Evolutionary conservation across 2,797 vertebrate genomes (phyloP).

Genomic region (Myotis pilosus): DNA sequence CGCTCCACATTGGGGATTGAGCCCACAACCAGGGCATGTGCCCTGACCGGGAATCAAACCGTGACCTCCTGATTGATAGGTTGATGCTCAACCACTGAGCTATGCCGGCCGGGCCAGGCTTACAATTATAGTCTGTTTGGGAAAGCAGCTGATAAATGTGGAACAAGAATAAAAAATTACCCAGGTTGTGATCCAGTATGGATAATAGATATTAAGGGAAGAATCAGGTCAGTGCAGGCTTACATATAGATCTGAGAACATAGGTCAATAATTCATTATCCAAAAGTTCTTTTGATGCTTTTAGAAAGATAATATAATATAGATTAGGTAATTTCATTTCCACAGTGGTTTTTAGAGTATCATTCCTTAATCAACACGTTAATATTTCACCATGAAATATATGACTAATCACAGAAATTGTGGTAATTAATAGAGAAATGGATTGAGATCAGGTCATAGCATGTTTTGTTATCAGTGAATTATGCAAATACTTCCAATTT

Average conservation of each 20-base stretch:
- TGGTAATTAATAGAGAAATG: background rate
- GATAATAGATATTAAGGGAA: background rate
- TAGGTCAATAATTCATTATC: background rate
- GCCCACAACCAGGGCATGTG: background rate
- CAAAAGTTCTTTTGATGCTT: background rate
- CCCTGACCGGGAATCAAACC: background rate
- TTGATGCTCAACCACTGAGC: background rate
- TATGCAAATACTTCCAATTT: background rate
- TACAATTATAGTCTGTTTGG: background rate
- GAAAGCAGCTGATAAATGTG: background rate
- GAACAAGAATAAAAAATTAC: background rate
- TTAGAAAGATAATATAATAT: background rate
- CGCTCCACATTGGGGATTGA: background rate
- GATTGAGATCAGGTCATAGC: background rate
- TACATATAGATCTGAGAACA: background rate
- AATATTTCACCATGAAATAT: background rate
- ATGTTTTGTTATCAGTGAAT: background rate
- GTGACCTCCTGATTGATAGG: background rate
- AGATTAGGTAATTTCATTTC: background rate
- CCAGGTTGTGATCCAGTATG: background rate
- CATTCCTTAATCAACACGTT: background rate
- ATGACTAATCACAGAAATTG: background rate
- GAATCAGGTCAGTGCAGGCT: background rate
- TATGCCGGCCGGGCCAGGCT: background rate
- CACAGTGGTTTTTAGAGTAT: background rate